Conservation (phyloP, 2,888 invertebrate genomes). For the Caenorhabditis panamensis region DNA sequence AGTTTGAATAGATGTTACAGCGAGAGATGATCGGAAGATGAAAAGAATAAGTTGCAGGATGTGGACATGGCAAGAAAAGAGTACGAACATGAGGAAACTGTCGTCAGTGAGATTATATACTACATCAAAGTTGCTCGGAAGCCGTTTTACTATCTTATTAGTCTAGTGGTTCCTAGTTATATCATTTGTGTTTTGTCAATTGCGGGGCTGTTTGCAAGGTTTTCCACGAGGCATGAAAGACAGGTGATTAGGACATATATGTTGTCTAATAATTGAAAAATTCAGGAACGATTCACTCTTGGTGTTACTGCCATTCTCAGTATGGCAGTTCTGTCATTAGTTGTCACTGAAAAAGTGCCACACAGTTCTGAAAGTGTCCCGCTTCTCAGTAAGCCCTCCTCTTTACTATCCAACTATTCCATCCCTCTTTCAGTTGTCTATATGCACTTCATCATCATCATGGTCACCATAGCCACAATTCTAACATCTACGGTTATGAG, state of each 20-base stretch:
- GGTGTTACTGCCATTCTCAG: conserved; percentile 77
- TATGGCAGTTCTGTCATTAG: conserved; percentile 75
- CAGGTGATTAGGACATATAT: conserved; percentile 68
- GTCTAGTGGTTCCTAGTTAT: conserved; percentile 74
- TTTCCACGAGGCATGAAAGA: conserved; percentile 74
- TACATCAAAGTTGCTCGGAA: conserved; percentile 71
- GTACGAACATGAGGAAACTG: conserved; percentile 71
- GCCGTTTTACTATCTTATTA: conserved; percentile 74
- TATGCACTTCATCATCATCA: conserved; percentile 75
- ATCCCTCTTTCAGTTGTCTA: conserved; percentile 70
- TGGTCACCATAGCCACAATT: conserved; percentile 74
- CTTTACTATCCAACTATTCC: not conserved
- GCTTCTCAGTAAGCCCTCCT: conserved; percentile 60
- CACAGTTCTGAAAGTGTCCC: conserved; percentile 76
- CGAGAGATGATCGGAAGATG: not conserved
- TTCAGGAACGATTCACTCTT: conserved; percentile 76
- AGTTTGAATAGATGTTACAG: conserved; percentile 1
- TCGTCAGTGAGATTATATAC: conserved; percentile 71
- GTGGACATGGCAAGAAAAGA: conserved; percentile 65
- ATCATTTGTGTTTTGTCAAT: conserved; percentile 75
- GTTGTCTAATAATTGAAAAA: no score
- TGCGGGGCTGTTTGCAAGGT: conserved; percentile 75
- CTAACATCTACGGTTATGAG: conserved; percentile 73
- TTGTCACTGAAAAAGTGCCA: conserved; percentile 78
- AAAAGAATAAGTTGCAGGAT: conserved; percentile 53